These are phyloP conservation scores for Trissolcus basalis DNA, from an alignment of 1,140 invertebrate genomes.

Conservation along the genomic window DNA sequence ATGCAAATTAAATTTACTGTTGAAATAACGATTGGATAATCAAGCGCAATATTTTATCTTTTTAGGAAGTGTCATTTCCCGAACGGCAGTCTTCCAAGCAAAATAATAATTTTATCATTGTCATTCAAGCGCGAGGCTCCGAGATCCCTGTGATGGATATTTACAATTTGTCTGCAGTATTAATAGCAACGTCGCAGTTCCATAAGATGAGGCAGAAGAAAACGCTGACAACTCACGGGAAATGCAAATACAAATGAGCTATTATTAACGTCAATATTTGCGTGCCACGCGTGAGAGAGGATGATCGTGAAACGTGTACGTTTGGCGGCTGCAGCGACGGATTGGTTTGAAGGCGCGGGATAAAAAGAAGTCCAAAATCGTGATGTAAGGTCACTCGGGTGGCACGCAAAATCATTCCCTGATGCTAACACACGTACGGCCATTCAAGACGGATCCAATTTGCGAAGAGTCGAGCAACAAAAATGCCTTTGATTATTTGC, in stretches of 20 bases:
- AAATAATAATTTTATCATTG: too few species aligned
- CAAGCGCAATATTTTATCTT: too few species aligned
- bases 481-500: slow-evolving; percentile 16
- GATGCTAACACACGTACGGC: slow-evolving; percentile 4
- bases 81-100: too few species aligned
- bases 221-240: too few species aligned
- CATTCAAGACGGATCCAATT: slow-evolving; percentile 18
- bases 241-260: not conserved
- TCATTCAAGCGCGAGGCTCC: too few species aligned
- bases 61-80: too few species aligned
- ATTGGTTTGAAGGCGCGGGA: not conserved
- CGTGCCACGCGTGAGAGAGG: slow-evolving; percentile 2
- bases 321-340: too few species aligned
- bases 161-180: too few species aligned
- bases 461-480: slow-evolving; percentile 12
- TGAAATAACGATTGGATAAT: too few species aligned
- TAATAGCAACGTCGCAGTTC: too few species aligned
- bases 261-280: slow-evolving; percentile 17
- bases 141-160: too few species aligned
- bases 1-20: not conserved
- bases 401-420: slow-evolving; percentile 13
- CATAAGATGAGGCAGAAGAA: too few species aligned
- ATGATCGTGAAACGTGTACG: not conserved
- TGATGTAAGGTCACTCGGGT: slow-evolving; percentile 12
- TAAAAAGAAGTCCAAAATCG: slow-evolving; percentile 14